Evolutionary conservation across 2,888 invertebrate species (phyloP), one percentile per base, ranked within the genome.

Genomic region (Cryptocephalus primarius): DNA sequence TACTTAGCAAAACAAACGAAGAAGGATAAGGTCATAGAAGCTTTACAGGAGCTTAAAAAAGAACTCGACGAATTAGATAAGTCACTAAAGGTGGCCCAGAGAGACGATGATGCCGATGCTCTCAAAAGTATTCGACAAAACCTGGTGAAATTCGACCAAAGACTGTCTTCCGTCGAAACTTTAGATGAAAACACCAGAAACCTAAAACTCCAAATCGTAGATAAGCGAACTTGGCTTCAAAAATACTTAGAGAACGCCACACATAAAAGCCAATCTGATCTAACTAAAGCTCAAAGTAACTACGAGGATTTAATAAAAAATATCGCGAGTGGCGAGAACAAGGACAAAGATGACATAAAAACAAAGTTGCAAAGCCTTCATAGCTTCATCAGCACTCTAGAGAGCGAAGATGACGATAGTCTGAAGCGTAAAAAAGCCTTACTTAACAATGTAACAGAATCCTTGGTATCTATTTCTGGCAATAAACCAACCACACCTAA

Each of bases 1-100:
- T 50, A 57, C 39, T 42, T 55, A 8, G 42, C 47, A 3, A 47
- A 50, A 11, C 53, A 54, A 22, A 41, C 44, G 6, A 51, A 49
- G 34, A 55, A 50, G 34, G 45, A 53, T n/a, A 52, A 49, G 38
- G 33, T 46, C 11, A 14, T 53, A 9, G 48, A 51, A 4, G 54
- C 58, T 12, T 48, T 61, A 33, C 49, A 49, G n/a, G 51, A 55
- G 8, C 53, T 60, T 14, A 52, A 56, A 39, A 45, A 51, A n/a
- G 46, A 49, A 6, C 12, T 60, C 22, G 50, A 48, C 11, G 51
- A 54, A 40, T 49, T 51, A 14, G 51, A 58, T 13, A 47, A 49
- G n/a, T 39, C 51, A 9, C 33, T 50, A 39, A 43, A 36, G 1
- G 9, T 11, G 9, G 39, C 42, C 9, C 14, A 48, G 11, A 45